These are phyloP conservation scores for Oreochromis aureus DNA, from an alignment of 2,113 vertebrate genomes.

Conservation along the genomic window DNA sequence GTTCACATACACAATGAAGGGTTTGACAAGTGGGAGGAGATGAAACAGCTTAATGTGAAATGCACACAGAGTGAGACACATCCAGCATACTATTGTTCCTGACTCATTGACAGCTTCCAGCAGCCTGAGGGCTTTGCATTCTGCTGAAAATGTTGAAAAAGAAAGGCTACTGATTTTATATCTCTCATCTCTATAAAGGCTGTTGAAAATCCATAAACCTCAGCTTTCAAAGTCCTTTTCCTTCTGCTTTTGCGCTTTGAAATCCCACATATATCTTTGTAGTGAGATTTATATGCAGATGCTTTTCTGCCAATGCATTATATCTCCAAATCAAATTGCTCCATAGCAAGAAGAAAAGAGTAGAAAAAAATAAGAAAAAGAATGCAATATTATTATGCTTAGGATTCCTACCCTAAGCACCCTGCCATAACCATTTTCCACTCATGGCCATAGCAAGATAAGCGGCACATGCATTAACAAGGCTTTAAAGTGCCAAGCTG, in stretches of 20 bases:
- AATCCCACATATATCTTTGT: not conserved
- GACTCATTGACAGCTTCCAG: constrained; percentile 18
- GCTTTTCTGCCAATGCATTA: not conserved
- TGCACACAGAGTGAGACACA: not conserved
- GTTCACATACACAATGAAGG: constrained; percentile 24
- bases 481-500: not conserved
- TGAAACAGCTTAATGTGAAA: constrained; percentile 8
- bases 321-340: not conserved
- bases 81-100: constrained; percentile 5
- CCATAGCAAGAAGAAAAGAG: not conserved
- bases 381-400: not conserved
- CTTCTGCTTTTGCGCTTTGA: not conserved
- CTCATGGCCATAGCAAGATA: not conserved
- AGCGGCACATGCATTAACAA: not conserved
- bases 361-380: not conserved
- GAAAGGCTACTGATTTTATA: not conserved
- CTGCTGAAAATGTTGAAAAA: not conserved
- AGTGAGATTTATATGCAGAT: not conserved
- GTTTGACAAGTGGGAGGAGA: constrained; percentile 18
- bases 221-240: not conserved
- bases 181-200: not conserved
- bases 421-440: not conserved
- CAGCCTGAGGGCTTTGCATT: constrained; percentile 5
- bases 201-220: not conserved
- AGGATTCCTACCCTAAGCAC: not conserved